Evolutionary conservation across 1,140 invertebrate genomes (phyloP).

Genomic region (Hermatobates lingyangjiaoensis): DNA sequence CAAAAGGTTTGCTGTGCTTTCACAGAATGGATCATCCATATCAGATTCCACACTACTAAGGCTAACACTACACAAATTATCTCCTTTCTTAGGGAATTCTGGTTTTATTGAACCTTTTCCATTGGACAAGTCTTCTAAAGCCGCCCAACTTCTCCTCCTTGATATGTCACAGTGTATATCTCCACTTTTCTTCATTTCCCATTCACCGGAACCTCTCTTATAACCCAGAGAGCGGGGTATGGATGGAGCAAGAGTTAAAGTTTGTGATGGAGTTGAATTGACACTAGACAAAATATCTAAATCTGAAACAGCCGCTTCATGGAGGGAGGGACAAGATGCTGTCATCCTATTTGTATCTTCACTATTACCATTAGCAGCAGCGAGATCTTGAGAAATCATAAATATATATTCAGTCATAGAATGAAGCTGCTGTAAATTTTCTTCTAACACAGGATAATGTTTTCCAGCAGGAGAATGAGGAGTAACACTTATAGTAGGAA

Average conservation of each 20-base stretch:
- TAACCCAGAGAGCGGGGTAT: slow-evolving; percentile 3
- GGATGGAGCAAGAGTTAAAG: slow-evolving; percentile 18
- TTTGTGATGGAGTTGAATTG: slow-evolving; percentile 30
- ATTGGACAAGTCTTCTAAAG: slow-evolving; percentile 38
- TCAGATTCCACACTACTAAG: slow-evolving; percentile 54
- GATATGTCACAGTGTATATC: slow-evolving; percentile 24
- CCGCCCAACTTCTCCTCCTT: slow-evolving; percentile 62
- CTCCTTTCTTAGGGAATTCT: slow-evolving; percentile 25
- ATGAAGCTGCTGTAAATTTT: slow-evolving; percentile 53
- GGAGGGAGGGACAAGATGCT: slow-evolving; percentile 52
- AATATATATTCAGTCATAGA: slow-evolving; percentile 37
- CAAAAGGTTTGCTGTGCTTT: slow-evolving; percentile 28
- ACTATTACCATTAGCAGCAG: slow-evolving; percentile 31
- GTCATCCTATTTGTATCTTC: slow-evolving; percentile 33
- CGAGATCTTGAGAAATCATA: slow-evolving; percentile 18
- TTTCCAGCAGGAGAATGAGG: slow-evolving; percentile 55
- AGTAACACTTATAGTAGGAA: slow-evolving; percentile 69
- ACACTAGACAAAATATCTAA: slow-evolving; percentile 27
- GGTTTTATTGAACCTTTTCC: slow-evolving; percentile 27
- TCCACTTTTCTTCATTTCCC: slow-evolving; percentile 15
- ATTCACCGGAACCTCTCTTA: slow-evolving; percentile 17
- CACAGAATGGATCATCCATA: slow-evolving; percentile 35
- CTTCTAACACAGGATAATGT: slow-evolving; percentile 38
- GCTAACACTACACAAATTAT: slow-evolving; percentile 33
- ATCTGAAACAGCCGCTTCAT: slow-evolving; percentile 27